Percentiles rank a stretch among this genome's conserved stretches.
Evolutionary conservation across 2,113 vertebrate species (phyloP).

Genomic region (Pagrus major): DNA sequence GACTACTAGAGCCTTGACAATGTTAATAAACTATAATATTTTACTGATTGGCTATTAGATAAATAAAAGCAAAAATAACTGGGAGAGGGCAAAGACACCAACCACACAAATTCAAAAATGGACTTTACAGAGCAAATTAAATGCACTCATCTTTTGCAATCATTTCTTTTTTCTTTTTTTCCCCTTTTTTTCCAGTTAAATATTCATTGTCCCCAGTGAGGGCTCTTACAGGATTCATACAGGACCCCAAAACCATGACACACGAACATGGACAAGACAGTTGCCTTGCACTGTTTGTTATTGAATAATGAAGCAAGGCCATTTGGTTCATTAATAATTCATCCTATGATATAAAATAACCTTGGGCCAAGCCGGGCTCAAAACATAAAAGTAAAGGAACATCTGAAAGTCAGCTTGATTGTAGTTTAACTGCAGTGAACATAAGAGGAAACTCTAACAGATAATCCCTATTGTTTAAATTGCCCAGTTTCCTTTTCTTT

Average conservation of each 20-base stretch:
- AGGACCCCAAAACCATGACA: neutral
- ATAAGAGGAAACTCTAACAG: neutral
- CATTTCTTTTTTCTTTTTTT: neutral
- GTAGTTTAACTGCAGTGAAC: constrained; percentile 8
- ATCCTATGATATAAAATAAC: constrained; percentile 45
- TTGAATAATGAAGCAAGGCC: constrained; percentile 63
- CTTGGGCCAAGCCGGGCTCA: constrained; percentile 21
- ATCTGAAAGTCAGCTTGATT: neutral
- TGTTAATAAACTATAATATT: too few relatives aligned
- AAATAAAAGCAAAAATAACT: too few relatives aligned
- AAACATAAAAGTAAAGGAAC: constrained; percentile 25
- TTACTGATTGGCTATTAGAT: too few relatives aligned
- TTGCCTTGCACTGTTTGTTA: constrained; percentile 28
- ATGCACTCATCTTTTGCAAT: neutral
- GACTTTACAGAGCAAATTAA: neutral
- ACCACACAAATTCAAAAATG: too few relatives aligned
- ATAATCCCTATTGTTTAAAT: neutral
- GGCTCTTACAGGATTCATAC: constrained; percentile 16
- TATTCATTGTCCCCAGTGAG: constrained; percentile 32
- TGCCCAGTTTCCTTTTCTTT: neutral
- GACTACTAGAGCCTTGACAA: too few relatives aligned
- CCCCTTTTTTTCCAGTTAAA: too few relatives aligned
- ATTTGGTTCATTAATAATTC: constrained; percentile 61
- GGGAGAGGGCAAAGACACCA: too few relatives aligned
- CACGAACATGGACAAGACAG: constrained; percentile 25